Percentiles rank a stretch among this genome's conserved stretches.
phyloP scores from a whole-genome alignment of 2,888 invertebrate species.

The Apamea anceps region DNA sequence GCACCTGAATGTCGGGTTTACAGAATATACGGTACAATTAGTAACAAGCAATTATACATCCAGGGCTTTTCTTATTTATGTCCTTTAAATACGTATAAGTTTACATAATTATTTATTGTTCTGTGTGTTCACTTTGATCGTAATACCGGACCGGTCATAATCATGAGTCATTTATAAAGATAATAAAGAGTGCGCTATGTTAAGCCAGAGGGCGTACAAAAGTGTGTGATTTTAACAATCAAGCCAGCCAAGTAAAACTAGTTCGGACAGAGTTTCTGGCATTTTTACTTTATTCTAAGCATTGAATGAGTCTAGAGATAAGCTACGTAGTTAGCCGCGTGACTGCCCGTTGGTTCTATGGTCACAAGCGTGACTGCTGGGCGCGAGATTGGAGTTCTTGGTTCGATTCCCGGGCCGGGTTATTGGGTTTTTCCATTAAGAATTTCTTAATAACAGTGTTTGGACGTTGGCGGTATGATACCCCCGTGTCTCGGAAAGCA shows the following conservation, averaged over 20 bases:
- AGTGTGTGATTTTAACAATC: too few species aligned
- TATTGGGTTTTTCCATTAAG: not conserved
- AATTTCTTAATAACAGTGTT: not conserved
- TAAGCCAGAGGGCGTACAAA: too few species aligned
- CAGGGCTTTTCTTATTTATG: slow-evolving; percentile 7
- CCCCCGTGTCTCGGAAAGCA: not conserved
- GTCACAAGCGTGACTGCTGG: not conserved
- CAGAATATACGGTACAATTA: not conserved
- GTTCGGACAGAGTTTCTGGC: not conserved
- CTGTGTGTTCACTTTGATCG: not conserved
- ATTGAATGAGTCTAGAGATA: not conserved
- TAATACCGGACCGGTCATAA: not conserved
- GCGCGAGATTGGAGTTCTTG: not conserved
- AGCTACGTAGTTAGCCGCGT: not conserved
- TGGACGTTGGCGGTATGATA: not conserved
- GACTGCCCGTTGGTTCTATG: not conserved
- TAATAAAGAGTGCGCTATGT: too few species aligned
- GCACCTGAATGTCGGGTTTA: not conserved
- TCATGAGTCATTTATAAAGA: too few species aligned
- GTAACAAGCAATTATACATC: not conserved
- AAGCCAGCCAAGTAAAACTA: too few species aligned
- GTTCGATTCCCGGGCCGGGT: not conserved
- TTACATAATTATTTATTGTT: slow-evolving; percentile 8
- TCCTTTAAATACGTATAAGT: slow-evolving; percentile 1
- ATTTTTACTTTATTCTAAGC: not conserved